These are phyloP conservation scores for Epiblema foenella DNA, from an alignment of 2,888 invertebrate species.

Conservation along the genomic window DNA sequence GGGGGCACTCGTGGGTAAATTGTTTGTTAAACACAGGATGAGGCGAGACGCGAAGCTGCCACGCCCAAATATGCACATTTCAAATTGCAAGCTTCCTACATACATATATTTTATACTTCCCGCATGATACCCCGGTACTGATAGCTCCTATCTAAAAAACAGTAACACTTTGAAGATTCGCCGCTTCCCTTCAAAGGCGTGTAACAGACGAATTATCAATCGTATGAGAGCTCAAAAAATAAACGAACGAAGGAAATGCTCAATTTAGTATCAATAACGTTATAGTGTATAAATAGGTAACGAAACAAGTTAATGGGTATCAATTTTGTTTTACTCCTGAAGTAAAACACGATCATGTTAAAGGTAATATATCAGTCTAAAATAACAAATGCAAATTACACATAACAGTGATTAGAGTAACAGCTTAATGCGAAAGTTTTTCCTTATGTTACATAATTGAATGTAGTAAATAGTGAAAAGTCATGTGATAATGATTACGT, in stretches of 20 bases:
- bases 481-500: background rate
- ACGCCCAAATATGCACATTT: slow-evolving; percentile 6
- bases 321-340: slow-evolving; percentile 43
- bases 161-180: slow-evolving; percentile 11
- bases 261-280: slow-evolving; percentile 58
- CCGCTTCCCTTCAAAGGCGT: slow-evolving; percentile 26
- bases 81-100: slow-evolving; percentile 14
- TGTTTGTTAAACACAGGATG: slow-evolving; percentile 3
- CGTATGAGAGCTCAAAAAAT: slow-evolving; percentile 35
- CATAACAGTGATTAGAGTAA: background rate
- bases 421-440: background rate
- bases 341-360: slow-evolving; percentile 66
- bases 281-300: slow-evolving; percentile 64
- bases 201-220: slow-evolving; percentile 33
- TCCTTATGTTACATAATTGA: background rate
- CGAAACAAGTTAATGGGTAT: slow-evolving; percentile 26
- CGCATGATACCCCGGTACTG: slow-evolving; percentile 16
- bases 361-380: slow-evolving; percentile 60
- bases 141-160: slow-evolving; percentile 30
- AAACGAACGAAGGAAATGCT: slow-evolving; percentile 56
- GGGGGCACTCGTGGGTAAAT: background rate
- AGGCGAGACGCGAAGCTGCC: slow-evolving; percentile 13
- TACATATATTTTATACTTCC: slow-evolving; percentile 11
- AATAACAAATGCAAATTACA: background rate
- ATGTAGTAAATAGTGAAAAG: background rate